Evolutionary conservation across 2,888 invertebrate species (phyloP), one percentile per base, ranked within the genome.

Genomic region (Podabrus alpinus): DNA sequence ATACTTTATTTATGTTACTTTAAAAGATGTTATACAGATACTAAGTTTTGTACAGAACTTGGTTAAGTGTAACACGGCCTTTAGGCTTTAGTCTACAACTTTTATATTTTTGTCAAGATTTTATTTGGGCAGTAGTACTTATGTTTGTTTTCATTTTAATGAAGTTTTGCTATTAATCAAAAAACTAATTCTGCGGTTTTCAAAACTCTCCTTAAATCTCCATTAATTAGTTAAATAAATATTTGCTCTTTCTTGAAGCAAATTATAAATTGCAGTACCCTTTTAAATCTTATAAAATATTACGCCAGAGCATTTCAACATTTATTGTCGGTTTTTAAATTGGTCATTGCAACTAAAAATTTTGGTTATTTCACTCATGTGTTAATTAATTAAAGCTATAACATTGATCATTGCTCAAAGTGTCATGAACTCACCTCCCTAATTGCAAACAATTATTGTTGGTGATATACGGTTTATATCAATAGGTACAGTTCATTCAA

Each of bases 361-460:
- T 45, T 45, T 45, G n/a, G n/a, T 45, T 64, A 59, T 70, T 70
- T 67, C 62, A 74, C 66, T 74, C 25, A 15, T 24, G 61, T 68
- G 71, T 74, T 71, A 74, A 74, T 71, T 74, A 71, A 73, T 75
- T 73, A 73, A 45, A 15, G 66, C 71, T 71, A 69, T 67, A 67
- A 73, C 73, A 71, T 72, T 73, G 72, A 73, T 72, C 66, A 71
- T 64, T 19, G 64, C 69, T 68, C 45, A 64, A 72, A 66, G 73
- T 71, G 75, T 73, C 74, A 75, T 73, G 75, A 73, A 68, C 73
- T 75, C 73, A 64, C 69, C 74, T 77, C 78, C 76, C 79, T 83
- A 82, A 83, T 83, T 83, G 82, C 82, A 79, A 81, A 78, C 81
- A 82, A 83, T 83, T 81, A 83, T 82, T 83, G 83, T 82, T 81